phyloP scores from a whole-genome alignment of 2,797 vertebrate genomes.

The Cyprinella venusta region DNA sequence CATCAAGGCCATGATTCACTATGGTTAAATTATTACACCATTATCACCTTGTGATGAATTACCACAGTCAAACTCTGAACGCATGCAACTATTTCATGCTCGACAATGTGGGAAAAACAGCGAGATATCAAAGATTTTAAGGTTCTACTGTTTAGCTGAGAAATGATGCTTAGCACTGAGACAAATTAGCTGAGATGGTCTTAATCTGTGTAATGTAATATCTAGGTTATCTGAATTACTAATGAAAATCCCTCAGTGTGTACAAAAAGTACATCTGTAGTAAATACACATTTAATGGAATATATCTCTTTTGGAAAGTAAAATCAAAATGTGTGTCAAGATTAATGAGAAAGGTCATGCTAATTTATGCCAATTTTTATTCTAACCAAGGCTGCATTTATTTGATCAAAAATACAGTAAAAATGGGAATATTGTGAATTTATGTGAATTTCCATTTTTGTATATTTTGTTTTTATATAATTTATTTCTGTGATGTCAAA shows the following conservation, averaged over 20 bases:
- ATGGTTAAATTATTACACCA: slow-evolving; percentile 42
- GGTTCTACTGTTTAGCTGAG: not conserved
- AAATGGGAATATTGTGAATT: too few relatives aligned
- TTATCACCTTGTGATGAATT: slow-evolving; percentile 21
- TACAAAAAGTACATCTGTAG: not conserved
- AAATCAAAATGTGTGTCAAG: not conserved
- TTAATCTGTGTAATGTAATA: not conserved
- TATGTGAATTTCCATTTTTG: not conserved
- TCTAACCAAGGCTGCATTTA: too few relatives aligned
- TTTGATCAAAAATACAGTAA: too few relatives aligned
- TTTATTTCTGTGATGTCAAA: not conserved
- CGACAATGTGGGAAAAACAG: not conserved
- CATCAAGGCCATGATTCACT: slow-evolving; percentile 30
- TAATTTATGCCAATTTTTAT: too few relatives aligned
- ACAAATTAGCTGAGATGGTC: not conserved
- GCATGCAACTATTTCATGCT: slow-evolving; percentile 21
- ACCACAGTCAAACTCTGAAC: slow-evolving; percentile 13
- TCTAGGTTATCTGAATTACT: not conserved
- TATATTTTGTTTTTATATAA: not conserved
- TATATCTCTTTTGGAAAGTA: not conserved
- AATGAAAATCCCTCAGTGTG: not conserved
- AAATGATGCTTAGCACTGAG: not conserved
- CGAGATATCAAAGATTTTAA: not conserved
- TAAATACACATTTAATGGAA: not conserved
- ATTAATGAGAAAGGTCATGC: too few relatives aligned